phyloP scores from a whole-genome alignment of 1,140 invertebrate genomes.

The Oryctes rhinoceros region DNA sequence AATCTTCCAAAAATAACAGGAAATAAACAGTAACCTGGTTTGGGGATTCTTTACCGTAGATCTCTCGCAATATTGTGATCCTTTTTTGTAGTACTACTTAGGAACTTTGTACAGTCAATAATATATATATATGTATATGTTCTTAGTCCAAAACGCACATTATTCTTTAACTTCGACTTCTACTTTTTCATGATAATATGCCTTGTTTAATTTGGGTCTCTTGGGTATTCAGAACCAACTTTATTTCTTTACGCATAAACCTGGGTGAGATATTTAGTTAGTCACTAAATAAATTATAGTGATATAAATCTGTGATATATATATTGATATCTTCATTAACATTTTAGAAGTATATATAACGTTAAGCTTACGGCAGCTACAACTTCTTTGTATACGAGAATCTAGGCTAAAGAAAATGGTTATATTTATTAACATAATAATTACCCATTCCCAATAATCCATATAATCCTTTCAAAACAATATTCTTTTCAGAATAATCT shows the following conservation, averaged over 20 bases:
- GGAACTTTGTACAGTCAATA: not conserved
- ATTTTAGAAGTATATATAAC: not conserved
- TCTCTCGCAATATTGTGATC: not conserved
- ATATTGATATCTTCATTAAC: not conserved
- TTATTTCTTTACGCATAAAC: not conserved
- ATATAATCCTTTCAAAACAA: too few relatives aligned
- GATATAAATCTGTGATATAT: not conserved
- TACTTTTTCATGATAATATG: not conserved
- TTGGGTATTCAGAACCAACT: not conserved
- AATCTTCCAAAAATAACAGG: conserved; percentile 14
- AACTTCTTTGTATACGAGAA: not conserved
- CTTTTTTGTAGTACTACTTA: not conserved
- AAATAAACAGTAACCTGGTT: conserved; percentile 7
- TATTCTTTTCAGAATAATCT: too few relatives aligned
- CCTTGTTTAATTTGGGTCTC: not conserved
- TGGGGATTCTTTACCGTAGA: not conserved
- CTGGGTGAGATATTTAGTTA: not conserved
- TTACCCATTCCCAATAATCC: too few relatives aligned
- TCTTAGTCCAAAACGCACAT: conserved; percentile 6
- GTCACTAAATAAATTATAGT: not conserved
- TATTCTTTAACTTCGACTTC: conserved; percentile 9
- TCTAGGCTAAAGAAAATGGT: too few relatives aligned
- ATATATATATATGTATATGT: not conserved
- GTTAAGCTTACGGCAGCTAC: not conserved
- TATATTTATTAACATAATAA: too few relatives aligned